Percentiles rank a stretch among this genome's conserved stretches.
Conservation (phyloP, 2,888 invertebrate genomes). For the Ophion costatus region DNA sequence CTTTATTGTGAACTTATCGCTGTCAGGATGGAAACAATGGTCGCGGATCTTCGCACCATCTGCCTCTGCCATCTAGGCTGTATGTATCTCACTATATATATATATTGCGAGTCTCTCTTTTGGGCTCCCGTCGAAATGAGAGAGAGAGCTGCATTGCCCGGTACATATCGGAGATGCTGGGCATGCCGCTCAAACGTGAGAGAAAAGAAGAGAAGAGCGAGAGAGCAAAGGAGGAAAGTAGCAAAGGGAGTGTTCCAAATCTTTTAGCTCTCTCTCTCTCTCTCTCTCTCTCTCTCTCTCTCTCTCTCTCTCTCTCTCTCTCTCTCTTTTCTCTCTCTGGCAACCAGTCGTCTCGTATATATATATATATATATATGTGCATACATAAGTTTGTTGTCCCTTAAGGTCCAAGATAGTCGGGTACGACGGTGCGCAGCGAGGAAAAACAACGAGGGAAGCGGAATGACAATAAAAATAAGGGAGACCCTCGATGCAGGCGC, state of each 20-base stretch:
- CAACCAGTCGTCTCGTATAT: not conserved
- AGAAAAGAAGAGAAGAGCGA: conserved; percentile 29
- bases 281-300: conserved; percentile 3
- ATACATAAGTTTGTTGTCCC: too few species aligned
- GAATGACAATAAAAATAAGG: too few species aligned
- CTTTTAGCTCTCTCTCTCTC: conserved; percentile 11
- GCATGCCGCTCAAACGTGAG: conserved; percentile 26
- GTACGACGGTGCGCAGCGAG: too few species aligned
- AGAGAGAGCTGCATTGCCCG: not conserved
- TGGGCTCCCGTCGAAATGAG: not conserved
- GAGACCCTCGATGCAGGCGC: not conserved
- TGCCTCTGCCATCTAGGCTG: conserved; percentile 73
- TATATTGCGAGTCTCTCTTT: conserved; percentile 32
- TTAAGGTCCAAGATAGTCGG: too few species aligned
- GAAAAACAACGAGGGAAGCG: too few species aligned
- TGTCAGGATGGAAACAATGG: conserved; percentile 82
- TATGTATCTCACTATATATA: conserved; percentile 20
- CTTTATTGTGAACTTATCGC: conserved; percentile 83
- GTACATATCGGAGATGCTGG: conserved; percentile 27
- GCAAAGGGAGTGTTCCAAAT: conserved; percentile 13
- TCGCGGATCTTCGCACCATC: conserved; percentile 79
- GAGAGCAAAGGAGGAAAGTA: not conserved
- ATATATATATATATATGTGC: conserved; percentile 5
- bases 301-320: conserved; percentile 4
- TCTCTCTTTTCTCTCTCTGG: conserved; percentile 1